Evolutionary conservation across 1,140 invertebrate species (phyloP).

Genomic region (Papilio polytes): DNA sequence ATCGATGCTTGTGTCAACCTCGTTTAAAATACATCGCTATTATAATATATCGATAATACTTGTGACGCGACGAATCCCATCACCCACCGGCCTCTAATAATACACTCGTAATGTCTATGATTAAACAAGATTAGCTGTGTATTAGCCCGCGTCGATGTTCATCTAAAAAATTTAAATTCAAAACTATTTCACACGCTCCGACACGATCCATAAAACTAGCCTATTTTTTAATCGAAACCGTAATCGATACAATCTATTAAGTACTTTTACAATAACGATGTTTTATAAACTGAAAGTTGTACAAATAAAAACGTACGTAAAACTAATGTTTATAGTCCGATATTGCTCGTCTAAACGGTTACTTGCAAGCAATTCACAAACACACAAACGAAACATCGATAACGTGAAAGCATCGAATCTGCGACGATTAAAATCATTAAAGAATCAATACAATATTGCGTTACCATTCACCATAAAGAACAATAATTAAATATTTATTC

Average conservation of each 20-base stretch:
- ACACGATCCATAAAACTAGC: conserved; percentile 43
- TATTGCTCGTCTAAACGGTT: conserved; percentile 34
- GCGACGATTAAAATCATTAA: conserved; percentile 70
- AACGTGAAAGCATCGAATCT: conserved; percentile 49
- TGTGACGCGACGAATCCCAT: conserved; percentile 46
- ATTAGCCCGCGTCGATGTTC: conserved; percentile 47
- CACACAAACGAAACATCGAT: conserved; percentile 45
- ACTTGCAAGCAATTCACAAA: conserved; percentile 37
- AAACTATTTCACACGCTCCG: conserved; percentile 56
- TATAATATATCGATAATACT: conserved; percentile 56
- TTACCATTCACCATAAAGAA: conserved; percentile 76
- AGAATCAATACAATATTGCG: conserved; percentile 69
- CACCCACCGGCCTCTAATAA: conserved; percentile 49
- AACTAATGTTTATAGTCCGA: conserved; percentile 38
- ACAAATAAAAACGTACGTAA: conserved; percentile 33
- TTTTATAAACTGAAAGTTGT: background rate
- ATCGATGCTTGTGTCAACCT: conserved; percentile 28
- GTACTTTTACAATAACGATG: conserved; percentile 52
- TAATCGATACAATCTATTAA: conserved; percentile 46
- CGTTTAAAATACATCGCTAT: conserved; percentile 53
- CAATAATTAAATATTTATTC: conserved; percentile 80
- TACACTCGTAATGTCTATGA: conserved; percentile 60
- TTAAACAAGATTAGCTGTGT: conserved; percentile 58
- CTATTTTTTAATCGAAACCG: conserved; percentile 48
- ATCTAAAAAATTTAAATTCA: conserved; percentile 28